Evolutionary conservation across 2,888 invertebrate genomes (phyloP).

Genomic region (Trypoxylon attenuatum): DNA sequence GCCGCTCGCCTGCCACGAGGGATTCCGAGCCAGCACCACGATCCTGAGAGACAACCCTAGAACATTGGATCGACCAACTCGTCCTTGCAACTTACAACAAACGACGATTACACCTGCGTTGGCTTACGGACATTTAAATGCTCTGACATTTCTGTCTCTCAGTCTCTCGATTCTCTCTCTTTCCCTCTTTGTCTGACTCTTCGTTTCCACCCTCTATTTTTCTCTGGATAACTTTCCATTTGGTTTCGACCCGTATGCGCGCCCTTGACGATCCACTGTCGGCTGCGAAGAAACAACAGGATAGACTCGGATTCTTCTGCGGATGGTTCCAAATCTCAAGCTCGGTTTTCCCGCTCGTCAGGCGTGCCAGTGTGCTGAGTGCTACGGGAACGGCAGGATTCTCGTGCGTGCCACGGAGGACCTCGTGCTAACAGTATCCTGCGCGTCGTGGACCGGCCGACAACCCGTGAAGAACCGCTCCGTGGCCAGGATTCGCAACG

Average conservation of each 20-base stretch:
- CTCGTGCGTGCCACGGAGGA: not conserved
- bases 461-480: too few species aligned
- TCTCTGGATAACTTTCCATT: too few species aligned
- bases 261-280: too few species aligned
- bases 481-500: too few species aligned
- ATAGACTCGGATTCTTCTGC: too few species aligned
- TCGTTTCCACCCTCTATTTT: not conserved
- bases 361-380: not conserved
- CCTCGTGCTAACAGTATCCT: not conserved
- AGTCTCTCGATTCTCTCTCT: slow-evolving; percentile 5
- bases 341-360: slow-evolving; percentile 8
- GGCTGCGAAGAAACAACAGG: too few species aligned
- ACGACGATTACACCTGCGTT: slow-evolving; percentile 3
- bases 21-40: slow-evolving; percentile 12
- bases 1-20: slow-evolving; percentile 36
- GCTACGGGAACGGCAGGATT: not conserved
- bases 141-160: slow-evolving; percentile 3
- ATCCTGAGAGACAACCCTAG: too few species aligned
- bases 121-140: slow-evolving; percentile 1
- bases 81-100: not conserved
- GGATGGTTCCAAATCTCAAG: not conserved
- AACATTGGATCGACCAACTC: not conserved
- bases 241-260: too few species aligned
- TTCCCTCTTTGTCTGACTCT: not conserved
- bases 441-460: too few species aligned